These are phyloP conservation scores for Thyatira batis DNA, from an alignment of 2,888 invertebrate species.

Conservation along the genomic window DNA sequence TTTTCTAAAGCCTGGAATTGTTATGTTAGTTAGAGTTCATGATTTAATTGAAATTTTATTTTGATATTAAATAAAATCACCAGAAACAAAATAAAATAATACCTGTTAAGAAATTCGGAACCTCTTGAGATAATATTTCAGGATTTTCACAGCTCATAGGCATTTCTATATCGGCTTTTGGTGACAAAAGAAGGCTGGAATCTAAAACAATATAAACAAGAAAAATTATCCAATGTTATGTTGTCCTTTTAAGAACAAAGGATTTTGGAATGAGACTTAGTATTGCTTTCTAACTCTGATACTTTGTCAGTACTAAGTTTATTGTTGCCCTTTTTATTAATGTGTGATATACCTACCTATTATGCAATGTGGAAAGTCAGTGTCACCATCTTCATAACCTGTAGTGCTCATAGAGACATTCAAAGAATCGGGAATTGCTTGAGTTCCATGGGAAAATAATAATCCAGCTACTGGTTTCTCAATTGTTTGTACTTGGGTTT, in stretches of 20 bases:
- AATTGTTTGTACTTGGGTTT: constrained; percentile 23
- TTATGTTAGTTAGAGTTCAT: neutral
- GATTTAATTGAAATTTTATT: too few relatives aligned
- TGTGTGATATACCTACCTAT: constrained; percentile 46
- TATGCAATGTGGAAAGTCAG: constrained; percentile 62
- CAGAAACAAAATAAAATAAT: constrained; percentile 7
- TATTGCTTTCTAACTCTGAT: neutral
- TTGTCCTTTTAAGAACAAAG: too few relatives aligned
- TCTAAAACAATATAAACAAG: constrained; percentile 42
- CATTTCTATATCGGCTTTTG: constrained; percentile 59
- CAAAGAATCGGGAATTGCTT: constrained; percentile 57
- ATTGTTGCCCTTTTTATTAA: too few relatives aligned
- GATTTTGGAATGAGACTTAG: too few relatives aligned
- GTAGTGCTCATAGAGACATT: constrained; percentile 64
- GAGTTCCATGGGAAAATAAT: constrained; percentile 53
- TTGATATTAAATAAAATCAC: too few relatives aligned
- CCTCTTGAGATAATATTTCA: constrained; percentile 55
- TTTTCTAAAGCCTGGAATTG: constrained; percentile 58
- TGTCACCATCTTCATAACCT: constrained; percentile 59
- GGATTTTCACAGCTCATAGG: constrained; percentile 33
- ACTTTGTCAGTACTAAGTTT: constrained; percentile 6
- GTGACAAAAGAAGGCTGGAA: constrained; percentile 66
- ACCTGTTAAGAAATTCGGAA: constrained; percentile 70
- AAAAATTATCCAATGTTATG: too few relatives aligned
- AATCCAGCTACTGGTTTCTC: constrained; percentile 49